Percentiles rank a stretch among this genome's conserved stretches.
These are phyloP conservation scores for Vanacampus margaritifer DNA, from an alignment of 2,113 vertebrate species.

Conservation along the genomic window DNA sequence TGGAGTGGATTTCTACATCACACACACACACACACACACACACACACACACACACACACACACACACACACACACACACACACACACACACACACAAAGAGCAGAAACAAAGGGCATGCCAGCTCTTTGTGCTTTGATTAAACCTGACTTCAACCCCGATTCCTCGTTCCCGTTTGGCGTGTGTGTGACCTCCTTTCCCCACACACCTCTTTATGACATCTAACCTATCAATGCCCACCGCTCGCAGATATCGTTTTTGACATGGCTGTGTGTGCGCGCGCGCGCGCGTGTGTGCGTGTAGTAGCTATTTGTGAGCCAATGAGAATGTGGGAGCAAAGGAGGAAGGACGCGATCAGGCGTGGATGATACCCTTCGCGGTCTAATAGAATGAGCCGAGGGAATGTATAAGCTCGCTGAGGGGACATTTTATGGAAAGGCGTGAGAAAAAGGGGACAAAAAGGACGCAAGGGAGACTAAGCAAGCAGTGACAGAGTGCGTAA, in stretches of 20 bases:
- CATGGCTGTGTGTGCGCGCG: slow-evolving; percentile 11
- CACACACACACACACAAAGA: neutral
- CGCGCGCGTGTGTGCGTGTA: slow-evolving; percentile 16
- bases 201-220: slow-evolving; percentile 6
- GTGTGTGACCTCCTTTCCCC: neutral
- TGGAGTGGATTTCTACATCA: slow-evolving; percentile 5
- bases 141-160: slow-evolving; percentile 28
- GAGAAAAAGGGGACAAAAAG: slow-evolving; percentile 12
- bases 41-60: too few relatives aligned
- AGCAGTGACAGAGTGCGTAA: slow-evolving; percentile 50
- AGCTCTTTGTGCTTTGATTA: slow-evolving; percentile 36
- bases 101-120: slow-evolving; percentile 19
- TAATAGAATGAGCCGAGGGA: slow-evolving; percentile 70
- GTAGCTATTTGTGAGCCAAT: slow-evolving; percentile 41
- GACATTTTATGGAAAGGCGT: slow-evolving; percentile 16
- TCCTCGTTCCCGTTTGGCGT: neutral
- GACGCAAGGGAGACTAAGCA: slow-evolving; percentile 35
- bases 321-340: slow-evolving; percentile 37
- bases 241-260: slow-evolving; percentile 16
- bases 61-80: too few relatives aligned
- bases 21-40: neutral
- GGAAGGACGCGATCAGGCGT: slow-evolving; percentile 55
- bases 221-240: slow-evolving; percentile 12
- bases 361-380: slow-evolving; percentile 57
- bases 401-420: slow-evolving; percentile 55